Base-by-base conservation (phyloP, 2,888 invertebrate genomes). In the Augiades crinisus region DNA sequence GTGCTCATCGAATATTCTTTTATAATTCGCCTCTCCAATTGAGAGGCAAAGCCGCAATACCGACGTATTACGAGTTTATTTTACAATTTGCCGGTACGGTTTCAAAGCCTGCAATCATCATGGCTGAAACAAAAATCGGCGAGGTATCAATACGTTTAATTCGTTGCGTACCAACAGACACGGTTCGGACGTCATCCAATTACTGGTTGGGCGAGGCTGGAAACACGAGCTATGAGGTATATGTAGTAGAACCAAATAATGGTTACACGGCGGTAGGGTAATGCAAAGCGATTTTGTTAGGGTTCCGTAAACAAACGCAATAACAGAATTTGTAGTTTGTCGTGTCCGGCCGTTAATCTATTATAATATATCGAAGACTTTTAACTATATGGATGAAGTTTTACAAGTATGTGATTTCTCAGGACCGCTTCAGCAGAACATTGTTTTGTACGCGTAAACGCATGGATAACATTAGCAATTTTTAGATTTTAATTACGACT, bases 131-230 rank as follows among this genome's bases (percentile, higher is more conserved):
- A 57, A 63, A 68, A 70, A 66, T 63, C 56, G 61, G 51, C 55
- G 50, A 49, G 52, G 63, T 67, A 68, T 70, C 72, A 67, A 70
- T 71, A 67, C 63, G 57, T 56, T 56, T 73, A 73, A 44, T 51
- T 30, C 31, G 12, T 47, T 38, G 30, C 22, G 37, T 17, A 38
- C 50, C 54, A 57, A 57, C 56, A 60, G 56, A 56, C 50, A 47
- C 55, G 24, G 54, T 55, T 57, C 54, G 58, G 58, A 58, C 53
- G 59, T 61, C 70, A 59, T 66, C 70, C 73, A 75, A 76, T 75
- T 75, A 76, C 61, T 56, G 43, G 51, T 56, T 47, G 57, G 56
- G 19, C 53, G 36, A 51, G 45, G 36, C 54, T 57, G 55, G 58
- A 58, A 61, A 61, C 57, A 53, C 53, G 58, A 62, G 53, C 53